phyloP scores from a whole-genome alignment of 2,113 vertebrate species.

The Notothenia rossii region DNA sequence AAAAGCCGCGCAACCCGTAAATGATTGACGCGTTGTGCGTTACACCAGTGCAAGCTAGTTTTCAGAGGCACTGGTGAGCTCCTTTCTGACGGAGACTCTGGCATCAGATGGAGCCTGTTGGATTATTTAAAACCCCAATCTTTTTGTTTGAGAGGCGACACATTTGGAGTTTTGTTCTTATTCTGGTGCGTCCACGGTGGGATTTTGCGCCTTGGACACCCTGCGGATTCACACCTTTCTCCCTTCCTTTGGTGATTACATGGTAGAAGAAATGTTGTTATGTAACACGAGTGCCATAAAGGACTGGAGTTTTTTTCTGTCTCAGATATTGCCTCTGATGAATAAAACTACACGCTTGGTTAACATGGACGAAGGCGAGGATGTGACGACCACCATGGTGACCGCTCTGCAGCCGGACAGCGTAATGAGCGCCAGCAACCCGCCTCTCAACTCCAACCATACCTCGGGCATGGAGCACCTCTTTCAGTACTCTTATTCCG shows the following conservation, averaged over 20 bases:
- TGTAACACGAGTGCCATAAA: slow-evolving; percentile 91
- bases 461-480: slow-evolving; percentile 88
- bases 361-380: slow-evolving; percentile 82
- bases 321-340: slow-evolving; percentile 88
- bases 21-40: slow-evolving; percentile 7
- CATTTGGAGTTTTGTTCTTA: neutral
- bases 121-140: slow-evolving; percentile 18
- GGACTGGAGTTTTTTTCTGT: slow-evolving; percentile 90
- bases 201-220: slow-evolving; percentile 11
- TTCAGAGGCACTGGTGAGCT: slow-evolving; percentile 25
- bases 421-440: slow-evolving; percentile 83
- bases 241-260: neutral
- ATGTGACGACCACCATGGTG: slow-evolving; percentile 86
- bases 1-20: slow-evolving; percentile 38
- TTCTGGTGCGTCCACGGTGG: neutral
- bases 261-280: slow-evolving; percentile 82
- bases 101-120: slow-evolving; percentile 37
- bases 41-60: slow-evolving; percentile 27
- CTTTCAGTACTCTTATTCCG: slow-evolving; percentile 88
- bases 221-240: neutral
- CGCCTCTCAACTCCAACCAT: slow-evolving; percentile 87
- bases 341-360: slow-evolving; percentile 88
- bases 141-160: neutral
- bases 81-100: slow-evolving; percentile 13
- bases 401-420: slow-evolving; percentile 87